Evolutionary conservation across 2,113 vertebrate species (phyloP).

Genomic region (Hypanus sabinus): DNA sequence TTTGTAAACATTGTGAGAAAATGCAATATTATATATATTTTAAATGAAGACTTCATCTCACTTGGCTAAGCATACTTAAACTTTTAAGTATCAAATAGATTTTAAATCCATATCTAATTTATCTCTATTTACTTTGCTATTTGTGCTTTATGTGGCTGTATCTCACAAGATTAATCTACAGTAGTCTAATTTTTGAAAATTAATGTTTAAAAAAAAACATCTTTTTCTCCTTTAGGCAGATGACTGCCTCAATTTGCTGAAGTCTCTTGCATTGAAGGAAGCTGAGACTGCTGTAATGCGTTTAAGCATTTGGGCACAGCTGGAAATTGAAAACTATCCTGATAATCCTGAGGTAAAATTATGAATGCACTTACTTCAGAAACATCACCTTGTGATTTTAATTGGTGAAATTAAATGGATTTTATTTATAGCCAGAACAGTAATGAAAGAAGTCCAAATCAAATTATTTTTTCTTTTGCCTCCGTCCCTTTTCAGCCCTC

Average conservation of each 20-base stretch:
- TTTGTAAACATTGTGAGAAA: not conserved
- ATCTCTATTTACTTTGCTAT: not conserved
- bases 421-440: not conserved
- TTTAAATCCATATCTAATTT: not conserved
- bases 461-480: not conserved
- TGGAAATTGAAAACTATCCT: conserved; percentile 65
- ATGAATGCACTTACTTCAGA: not conserved
- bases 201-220: not conserved
- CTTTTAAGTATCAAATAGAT: not conserved
- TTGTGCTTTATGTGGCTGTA: not conserved
- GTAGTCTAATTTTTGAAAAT: not conserved
- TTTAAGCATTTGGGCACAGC: conserved; percentile 66
- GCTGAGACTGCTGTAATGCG: conserved; percentile 69
- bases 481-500: not conserved
- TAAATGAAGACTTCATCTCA: not conserved
- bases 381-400: not conserved
- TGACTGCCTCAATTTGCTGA: conserved; percentile 63
- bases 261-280: conserved; percentile 61
- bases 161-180: not conserved
- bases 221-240: conserved; percentile 57
- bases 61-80: not conserved
- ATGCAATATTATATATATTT: not conserved
- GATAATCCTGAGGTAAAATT: conserved; percentile 53
- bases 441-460: not conserved
- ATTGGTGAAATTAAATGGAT: not conserved